Evolutionary conservation across 2,113 vertebrate species (phyloP).

Genomic region (Notarius quadriscutis): DNA sequence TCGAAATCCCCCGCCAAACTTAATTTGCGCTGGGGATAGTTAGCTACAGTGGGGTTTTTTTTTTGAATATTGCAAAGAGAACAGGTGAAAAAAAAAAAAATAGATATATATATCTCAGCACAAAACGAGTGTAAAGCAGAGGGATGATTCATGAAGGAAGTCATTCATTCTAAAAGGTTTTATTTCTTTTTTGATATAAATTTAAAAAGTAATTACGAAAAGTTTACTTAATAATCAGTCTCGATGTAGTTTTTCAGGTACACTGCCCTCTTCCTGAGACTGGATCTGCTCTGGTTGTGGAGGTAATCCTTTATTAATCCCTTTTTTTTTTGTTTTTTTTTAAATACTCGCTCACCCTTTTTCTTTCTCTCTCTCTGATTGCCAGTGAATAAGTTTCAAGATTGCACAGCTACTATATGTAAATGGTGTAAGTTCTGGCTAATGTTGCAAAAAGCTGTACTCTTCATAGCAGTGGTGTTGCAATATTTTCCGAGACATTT

Average conservation of each 20-base stretch:
- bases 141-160: neutral
- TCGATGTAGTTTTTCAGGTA: constrained; percentile 1
- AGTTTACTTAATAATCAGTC: neutral
- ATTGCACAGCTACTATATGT: neutral
- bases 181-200: too few relatives aligned
- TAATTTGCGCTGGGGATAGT: too few relatives aligned
- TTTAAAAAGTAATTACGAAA: neutral
- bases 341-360: constrained; percentile 54
- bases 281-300: neutral
- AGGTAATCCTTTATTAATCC: too few relatives aligned
- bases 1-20: too few relatives aligned
- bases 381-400: neutral
- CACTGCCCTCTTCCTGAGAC: neutral
- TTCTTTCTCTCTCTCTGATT: constrained; percentile 6
- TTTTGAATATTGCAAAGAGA: neutral
- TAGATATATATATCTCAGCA: neutral
- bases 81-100: too few relatives aligned
- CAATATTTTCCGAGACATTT: neutral
- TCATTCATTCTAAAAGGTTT: neutral
- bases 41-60: too few relatives aligned
- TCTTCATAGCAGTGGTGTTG: neutral
- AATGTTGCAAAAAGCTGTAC: neutral
- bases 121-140: neutral
- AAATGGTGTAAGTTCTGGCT: neutral
- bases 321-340: constrained; percentile 42